These are phyloP conservation scores for Rallus limicola DNA, from an alignment of 2,113 vertebrate genomes.

Conservation along the genomic window DNA sequence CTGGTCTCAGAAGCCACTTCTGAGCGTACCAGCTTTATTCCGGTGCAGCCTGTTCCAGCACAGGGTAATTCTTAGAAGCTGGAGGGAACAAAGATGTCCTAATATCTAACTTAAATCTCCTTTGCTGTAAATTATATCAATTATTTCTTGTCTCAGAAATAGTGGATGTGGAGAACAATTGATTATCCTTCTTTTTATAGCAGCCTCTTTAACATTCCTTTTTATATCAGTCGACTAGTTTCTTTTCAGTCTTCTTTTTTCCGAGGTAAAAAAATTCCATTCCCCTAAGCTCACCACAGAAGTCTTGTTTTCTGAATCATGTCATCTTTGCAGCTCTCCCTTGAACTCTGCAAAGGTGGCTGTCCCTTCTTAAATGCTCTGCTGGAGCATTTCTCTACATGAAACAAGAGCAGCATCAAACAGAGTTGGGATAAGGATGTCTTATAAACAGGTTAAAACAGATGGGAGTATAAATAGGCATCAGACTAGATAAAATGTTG, in stretches of 20 bases:
- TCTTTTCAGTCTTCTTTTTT: background rate
- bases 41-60: background rate
- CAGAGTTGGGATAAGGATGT: background rate
- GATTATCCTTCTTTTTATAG: conserved; percentile 59
- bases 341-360: background rate
- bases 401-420: background rate
- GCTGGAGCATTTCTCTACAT: background rate
- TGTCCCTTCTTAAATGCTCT: conserved; percentile 14
- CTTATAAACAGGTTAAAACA: background rate
- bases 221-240: background rate
- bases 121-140: conserved; percentile 10
- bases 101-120: conserved; percentile 23
- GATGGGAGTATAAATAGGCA: background rate
- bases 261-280: background rate
- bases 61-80: background rate
- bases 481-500: background rate
- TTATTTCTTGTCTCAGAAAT: conserved; percentile 51
- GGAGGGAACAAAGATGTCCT: background rate
- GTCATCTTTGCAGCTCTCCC: background rate
- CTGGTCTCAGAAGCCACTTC: background rate
- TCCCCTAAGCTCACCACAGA: background rate
- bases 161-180: conserved; percentile 43
- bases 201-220: conserved; percentile 16
- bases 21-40: background rate
- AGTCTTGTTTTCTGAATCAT: background rate